A percentile compares a stretch with the other conserved stretches of the same genome.
Conservation (phyloP, 2,113 vertebrate genomes). For the Xiphias gladius region DNA sequence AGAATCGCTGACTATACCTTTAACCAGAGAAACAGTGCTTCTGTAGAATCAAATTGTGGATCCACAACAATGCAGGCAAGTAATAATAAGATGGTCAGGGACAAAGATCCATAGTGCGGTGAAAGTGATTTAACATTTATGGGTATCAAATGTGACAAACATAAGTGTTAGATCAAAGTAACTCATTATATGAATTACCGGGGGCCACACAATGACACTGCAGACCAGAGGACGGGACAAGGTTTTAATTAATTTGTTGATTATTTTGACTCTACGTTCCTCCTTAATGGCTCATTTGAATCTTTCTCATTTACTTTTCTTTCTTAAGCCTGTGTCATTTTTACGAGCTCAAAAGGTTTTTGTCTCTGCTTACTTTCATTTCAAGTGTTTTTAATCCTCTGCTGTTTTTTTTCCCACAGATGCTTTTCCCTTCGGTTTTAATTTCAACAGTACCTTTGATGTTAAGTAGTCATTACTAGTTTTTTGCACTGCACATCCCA, state of each 20-base stretch:
- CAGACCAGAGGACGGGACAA: constrained; percentile 21
- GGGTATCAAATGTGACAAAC: constrained; percentile 59
- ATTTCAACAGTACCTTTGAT: neutral
- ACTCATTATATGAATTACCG: constrained; percentile 63
- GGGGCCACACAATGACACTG: constrained; percentile 14
- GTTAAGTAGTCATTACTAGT: neutral
- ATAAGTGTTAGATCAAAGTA: constrained; percentile 53
- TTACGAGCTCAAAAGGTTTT: neutral
- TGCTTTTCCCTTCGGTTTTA: neutral
- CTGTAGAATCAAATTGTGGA: neutral
- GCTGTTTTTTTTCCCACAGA: neutral
- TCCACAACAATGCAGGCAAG: neutral
- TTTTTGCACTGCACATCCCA: neutral
- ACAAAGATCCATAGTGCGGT: neutral
- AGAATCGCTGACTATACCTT: neutral
- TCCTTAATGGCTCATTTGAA: constrained; percentile 32
- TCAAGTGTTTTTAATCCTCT: neutral
- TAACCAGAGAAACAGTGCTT: neutral
- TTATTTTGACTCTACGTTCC: constrained; percentile 39
- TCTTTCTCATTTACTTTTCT: constrained; percentile 20
- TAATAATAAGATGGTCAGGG: neutral
- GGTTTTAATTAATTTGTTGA: constrained; percentile 59
- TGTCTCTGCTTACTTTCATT: neutral
- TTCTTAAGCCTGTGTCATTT: neutral
- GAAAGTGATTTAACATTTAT: constrained; percentile 50